Evolutionary conservation across 53 echinoderm and acorn worm genomes (phyloP).

Genomic region (Hippasteria phrygiana): DNA sequence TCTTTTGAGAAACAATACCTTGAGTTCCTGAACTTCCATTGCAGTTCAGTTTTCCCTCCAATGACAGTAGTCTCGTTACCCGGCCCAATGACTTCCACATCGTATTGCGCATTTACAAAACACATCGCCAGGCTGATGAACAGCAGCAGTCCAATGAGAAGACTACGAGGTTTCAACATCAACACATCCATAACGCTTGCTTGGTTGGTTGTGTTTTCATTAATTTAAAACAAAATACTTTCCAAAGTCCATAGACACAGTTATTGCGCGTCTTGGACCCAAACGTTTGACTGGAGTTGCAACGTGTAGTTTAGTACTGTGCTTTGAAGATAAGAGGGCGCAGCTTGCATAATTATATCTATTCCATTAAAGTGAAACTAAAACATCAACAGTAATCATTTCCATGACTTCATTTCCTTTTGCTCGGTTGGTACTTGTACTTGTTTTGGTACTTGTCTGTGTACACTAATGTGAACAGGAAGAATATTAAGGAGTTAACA

Average conservation of each 20-base stretch:
- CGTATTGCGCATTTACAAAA: background rate
- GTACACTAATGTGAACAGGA: no score
- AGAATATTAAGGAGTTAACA: no score
- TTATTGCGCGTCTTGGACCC: no score
- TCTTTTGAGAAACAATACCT: no score
- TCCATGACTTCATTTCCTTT: background rate
- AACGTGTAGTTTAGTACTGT: no score
- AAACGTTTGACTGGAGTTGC: no score
- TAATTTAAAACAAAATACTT: no score
- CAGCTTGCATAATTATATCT: no score
- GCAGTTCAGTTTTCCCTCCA: conserved; percentile 3
- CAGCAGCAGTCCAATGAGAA: background rate
- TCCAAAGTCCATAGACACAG: no score
- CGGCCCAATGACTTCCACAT: background rate
- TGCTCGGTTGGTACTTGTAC: background rate
- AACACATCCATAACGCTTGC: background rate
- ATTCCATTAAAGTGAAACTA: background rate
- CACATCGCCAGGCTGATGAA: background rate
- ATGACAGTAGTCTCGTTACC: background rate
- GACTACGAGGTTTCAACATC: background rate
- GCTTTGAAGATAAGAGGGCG: no score
- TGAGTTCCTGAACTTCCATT: background rate
- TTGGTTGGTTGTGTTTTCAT: no score
- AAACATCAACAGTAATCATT: background rate
- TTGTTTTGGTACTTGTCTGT: no score